These are phyloP conservation scores for Agrochola litura DNA, from an alignment of 2,888 invertebrate genomes.

Conservation along the genomic window DNA sequence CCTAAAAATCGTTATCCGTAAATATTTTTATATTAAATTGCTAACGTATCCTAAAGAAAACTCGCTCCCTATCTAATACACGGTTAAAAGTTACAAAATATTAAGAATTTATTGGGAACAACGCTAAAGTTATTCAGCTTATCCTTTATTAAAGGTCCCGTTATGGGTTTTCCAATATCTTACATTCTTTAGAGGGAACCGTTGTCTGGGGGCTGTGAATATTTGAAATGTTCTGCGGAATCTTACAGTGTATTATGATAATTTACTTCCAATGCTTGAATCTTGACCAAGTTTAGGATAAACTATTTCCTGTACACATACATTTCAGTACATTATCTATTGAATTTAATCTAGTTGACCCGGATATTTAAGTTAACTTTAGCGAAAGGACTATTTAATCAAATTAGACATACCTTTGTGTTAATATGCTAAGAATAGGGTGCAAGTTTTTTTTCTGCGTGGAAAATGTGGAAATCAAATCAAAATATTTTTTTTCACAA, in stretches of 20 bases:
- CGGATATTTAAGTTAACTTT: too few relatives aligned
- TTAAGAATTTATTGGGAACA: constrained; percentile 71
- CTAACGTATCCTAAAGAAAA: constrained; percentile 24
- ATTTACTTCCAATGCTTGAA: constrained; percentile 58
- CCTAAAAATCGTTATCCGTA: neutral
- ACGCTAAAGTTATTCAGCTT: constrained; percentile 77
- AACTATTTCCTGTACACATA: neutral
- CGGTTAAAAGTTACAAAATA: constrained; percentile 62
- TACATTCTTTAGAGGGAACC: constrained; percentile 79
- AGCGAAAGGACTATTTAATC: neutral
- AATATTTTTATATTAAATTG: constrained; percentile 39
- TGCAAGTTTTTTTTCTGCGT: neutral
- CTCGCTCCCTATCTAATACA: constrained; percentile 17
- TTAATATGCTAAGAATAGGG: neutral
- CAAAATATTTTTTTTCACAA: too few relatives aligned
- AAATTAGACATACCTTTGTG: neutral
- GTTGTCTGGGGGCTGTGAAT: constrained; percentile 73
- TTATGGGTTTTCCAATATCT: constrained; percentile 80
- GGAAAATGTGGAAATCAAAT: too few relatives aligned
- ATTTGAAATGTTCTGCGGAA: constrained; percentile 74
- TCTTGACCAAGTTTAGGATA: constrained; percentile 37
- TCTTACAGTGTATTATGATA: constrained; percentile 71
- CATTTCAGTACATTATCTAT: neutral
- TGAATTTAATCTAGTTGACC: neutral
- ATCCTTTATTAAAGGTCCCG: constrained; percentile 79